Evolutionary conservation across 1,140 invertebrate genomes (phyloP), one percentile per base, ranked within the genome.

Genomic region (Oppia nitens): DNA sequence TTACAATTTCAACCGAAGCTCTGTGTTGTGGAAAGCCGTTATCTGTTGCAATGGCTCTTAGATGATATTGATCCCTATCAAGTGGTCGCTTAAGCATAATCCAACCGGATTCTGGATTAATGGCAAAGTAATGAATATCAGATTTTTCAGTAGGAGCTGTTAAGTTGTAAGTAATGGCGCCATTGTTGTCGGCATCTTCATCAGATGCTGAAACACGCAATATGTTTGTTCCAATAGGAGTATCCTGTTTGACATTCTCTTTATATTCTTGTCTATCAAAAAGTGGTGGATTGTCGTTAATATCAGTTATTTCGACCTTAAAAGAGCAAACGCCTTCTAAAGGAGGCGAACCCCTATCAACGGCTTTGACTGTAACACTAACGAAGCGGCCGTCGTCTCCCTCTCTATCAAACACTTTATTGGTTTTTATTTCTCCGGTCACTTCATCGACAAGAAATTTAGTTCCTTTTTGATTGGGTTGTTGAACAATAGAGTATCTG

Each of bases 261-360:
- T 90, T 83, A 73, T 93, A 94, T 87, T 90, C 88, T 79, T 93
- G 88, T 76, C 90, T 78, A 74, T 93, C 89, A 72, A 94, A 94
- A 24, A 94, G 73, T 2, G 89, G 90, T 17, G 88, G 87, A 72
- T 92, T 93, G 56, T 76, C 90, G 67, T 95, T 94, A 1, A 91
- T 86, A 70, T 94, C 90, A 0, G 88, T 90, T 29, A 95, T 93
- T 76, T 95, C 90, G 24, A 55, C 56, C 3, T 89, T 93, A 68
- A 95, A 94, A 0, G 88, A 92, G 68, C 90, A 94, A 60, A 94
- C 89, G 32, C 90, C 88, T 74, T 94, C 90, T 56, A 94, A 69
- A 3, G 86, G 89, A 12, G 90, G 89, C 71, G 90, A 87, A n/a
- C 91, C 91, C 70, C 92, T 85, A 79, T 95, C 91, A 0, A 89